Evolutionary conservation across 2,888 invertebrate species (phyloP).

Genomic region (Leptodirus hochenwartii): DNA sequence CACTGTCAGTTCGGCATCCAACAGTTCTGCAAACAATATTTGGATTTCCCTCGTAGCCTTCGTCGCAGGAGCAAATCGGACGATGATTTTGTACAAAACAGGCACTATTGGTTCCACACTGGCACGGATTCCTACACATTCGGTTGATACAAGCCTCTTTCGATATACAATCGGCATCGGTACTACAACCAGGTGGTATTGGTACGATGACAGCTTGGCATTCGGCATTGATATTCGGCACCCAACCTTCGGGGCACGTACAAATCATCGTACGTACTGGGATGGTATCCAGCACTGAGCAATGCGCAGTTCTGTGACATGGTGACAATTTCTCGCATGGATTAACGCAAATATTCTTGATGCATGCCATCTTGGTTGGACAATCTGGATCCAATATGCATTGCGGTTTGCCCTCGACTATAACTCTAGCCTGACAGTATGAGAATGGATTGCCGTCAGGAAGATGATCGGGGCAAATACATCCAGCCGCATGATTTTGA

Average conservation of each 20-base stretch:
- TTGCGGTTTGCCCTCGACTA: conserved; percentile 37
- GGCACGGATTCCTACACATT: conserved; percentile 73
- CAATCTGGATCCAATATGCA: conserved; percentile 66
- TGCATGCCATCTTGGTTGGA: conserved; percentile 62
- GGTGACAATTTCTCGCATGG: conserved; percentile 62
- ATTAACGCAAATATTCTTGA: conserved; percentile 57
- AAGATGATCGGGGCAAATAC: conserved; percentile 63
- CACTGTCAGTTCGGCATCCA: conserved; percentile 66
- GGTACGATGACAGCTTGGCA: conserved; percentile 55
- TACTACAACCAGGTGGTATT: conserved; percentile 55
- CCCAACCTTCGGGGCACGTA: conserved; percentile 70
- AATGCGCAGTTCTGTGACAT: conserved; percentile 54
- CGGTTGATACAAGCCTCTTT: conserved; percentile 73
- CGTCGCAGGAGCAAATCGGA: conserved; percentile 69
- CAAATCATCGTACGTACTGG: conserved; percentile 80
- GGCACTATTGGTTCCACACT: conserved; percentile 68
- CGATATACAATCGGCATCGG: conserved; percentile 59
- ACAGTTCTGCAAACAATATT: conserved; percentile 58
- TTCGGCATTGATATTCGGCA: conserved; percentile 60
- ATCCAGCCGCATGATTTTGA: conserved; percentile 62
- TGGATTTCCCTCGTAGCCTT: conserved; percentile 76
- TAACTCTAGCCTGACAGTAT: conserved; percentile 42
- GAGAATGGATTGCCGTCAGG: conserved; percentile 61
- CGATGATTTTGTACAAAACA: conserved; percentile 70
- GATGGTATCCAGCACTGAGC: conserved; percentile 67